A percentile compares a stretch with the other conserved stretches of the same genome.
These are phyloP conservation scores for Nephrotoma guestfalica DNA, from an alignment of 2,888 invertebrate genomes.

Conservation along the genomic window DNA sequence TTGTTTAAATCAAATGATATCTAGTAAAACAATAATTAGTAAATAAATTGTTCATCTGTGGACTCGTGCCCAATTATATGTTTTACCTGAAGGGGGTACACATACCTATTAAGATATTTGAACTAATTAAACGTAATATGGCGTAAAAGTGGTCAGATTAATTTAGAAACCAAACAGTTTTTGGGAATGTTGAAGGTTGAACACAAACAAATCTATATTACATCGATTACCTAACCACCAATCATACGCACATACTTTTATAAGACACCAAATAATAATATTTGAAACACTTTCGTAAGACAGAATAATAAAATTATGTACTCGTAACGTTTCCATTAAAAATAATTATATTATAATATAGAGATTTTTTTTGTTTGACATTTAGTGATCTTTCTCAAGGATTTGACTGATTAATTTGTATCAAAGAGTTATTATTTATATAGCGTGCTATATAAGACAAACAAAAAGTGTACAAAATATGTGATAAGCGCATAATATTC, in stretches of 20 bases:
- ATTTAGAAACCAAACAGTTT: not conserved
- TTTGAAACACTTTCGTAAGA: constrained; percentile 1
- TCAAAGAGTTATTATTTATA: not conserved
- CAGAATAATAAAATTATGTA: not conserved
- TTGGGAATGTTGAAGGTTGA: not conserved
- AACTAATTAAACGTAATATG: not conserved
- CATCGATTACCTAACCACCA: not conserved
- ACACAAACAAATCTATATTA: not conserved
- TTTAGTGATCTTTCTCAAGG: constrained; percentile 3
- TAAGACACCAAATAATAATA: not conserved
- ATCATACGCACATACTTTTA: not conserved
- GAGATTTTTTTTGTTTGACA: not conserved
- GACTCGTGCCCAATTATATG: not conserved
- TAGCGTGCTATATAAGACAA: not conserved
- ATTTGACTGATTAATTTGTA: constrained; percentile 1
- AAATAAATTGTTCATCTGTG: not conserved
- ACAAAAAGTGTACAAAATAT: not conserved
- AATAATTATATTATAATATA: not conserved
- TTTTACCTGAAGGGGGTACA: not conserved
- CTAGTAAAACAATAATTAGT: not conserved
- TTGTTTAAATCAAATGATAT: not conserved
- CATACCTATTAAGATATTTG: not conserved
- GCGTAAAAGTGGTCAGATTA: not conserved
- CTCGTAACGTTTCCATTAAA: not conserved
- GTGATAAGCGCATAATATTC: not conserved